Evolutionary conservation across 2,797 vertebrate species (phyloP).

Genomic region (Oceanodroma leucorhoa): DNA sequence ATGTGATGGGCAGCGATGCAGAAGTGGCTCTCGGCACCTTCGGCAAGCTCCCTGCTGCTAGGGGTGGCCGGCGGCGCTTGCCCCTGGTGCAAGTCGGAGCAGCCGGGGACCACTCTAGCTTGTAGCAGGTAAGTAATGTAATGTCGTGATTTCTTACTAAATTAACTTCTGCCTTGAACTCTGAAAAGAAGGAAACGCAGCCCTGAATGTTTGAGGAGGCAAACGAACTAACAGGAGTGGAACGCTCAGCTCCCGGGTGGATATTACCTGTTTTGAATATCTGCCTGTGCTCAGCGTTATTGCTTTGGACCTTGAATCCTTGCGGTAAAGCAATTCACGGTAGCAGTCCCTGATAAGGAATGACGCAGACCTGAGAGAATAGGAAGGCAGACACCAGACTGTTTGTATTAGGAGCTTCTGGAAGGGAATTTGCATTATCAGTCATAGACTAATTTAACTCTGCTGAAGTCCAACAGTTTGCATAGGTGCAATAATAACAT

Average conservation of each 20-base stretch:
- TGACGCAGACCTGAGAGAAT: not conserved
- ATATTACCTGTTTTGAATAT: not conserved
- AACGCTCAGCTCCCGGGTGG: not conserved
- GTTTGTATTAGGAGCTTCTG: not conserved
- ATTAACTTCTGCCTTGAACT: not conserved
- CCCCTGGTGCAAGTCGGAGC: not conserved
- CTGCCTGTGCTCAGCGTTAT: fast-evolving
- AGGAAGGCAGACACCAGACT: not conserved
- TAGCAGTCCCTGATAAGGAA: not conserved
- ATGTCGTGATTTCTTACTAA: not conserved
- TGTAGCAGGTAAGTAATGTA: not conserved
- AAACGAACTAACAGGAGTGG: not conserved
- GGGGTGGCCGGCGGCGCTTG: fast-evolving
- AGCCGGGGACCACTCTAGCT: not conserved
- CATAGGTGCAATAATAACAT: not conserved
- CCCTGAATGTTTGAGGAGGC: not conserved
- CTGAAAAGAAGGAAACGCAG: not conserved
- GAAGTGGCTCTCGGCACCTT: not conserved
- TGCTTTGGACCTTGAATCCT: not conserved
- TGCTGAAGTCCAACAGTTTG: not conserved
- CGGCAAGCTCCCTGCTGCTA: not conserved
- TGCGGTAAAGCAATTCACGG: not conserved
- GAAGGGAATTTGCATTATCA: not conserved
- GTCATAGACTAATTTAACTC: not conserved
- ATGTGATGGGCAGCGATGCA: not conserved